A percentile compares a stretch with the other conserved stretches of the same genome.
Conservation (phyloP, 2,797 vertebrate species). For the Rhincodon typus region DNA sequence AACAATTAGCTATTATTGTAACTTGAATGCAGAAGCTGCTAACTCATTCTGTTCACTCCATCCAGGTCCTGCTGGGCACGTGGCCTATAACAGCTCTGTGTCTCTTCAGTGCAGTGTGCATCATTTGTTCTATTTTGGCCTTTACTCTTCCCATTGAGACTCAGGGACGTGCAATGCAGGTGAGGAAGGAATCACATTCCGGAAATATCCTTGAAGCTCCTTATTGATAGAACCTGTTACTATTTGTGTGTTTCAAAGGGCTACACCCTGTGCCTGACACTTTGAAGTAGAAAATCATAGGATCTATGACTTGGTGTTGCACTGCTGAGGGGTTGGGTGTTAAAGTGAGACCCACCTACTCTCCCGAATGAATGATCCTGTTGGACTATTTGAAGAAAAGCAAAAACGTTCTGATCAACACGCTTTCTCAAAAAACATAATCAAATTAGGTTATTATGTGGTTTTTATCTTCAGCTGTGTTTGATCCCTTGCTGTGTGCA, state of each 20-base stretch:
- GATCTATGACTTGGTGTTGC: neutral
- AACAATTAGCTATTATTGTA: neutral
- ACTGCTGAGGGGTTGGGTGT: neutral
- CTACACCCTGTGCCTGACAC: neutral
- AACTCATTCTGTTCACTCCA: neutral
- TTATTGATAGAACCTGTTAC: neutral
- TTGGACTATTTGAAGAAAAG: neutral
- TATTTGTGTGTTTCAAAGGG: too few species aligned
- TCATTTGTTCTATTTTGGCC: slow-evolving; percentile 66
- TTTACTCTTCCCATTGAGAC: slow-evolving; percentile 81
- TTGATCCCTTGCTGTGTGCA: neutral
- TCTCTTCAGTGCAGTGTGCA: slow-evolving; percentile 69
- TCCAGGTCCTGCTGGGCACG: neutral
- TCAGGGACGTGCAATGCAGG: slow-evolving; percentile 76
- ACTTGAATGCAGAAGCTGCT: neutral
- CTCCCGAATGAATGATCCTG: neutral
- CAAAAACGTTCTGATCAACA: neutral
- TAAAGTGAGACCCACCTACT: neutral
- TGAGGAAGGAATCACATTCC: slow-evolving; percentile 47
- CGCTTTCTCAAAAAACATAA: neutral
- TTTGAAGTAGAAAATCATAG: neutral
- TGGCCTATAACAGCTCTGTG: slow-evolving; percentile 70
- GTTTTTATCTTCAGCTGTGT: neutral
- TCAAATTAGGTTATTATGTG: neutral
- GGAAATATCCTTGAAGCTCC: slow-evolving; percentile 40